Evolutionary conservation across 2,888 invertebrate genomes (phyloP).

Genomic region (Laspeyria flexula): DNA sequence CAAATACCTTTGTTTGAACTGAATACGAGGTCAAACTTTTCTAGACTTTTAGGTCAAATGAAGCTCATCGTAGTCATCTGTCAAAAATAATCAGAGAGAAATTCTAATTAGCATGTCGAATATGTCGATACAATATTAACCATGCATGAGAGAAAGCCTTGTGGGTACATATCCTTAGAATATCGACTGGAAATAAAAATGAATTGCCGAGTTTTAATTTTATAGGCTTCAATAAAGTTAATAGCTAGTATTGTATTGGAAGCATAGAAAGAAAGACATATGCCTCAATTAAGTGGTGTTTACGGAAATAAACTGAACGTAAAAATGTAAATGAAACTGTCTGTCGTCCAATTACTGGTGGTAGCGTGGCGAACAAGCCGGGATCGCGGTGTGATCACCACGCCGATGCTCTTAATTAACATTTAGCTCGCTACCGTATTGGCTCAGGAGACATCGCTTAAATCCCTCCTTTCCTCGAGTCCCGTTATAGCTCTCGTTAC

Average conservation of each 20-base stretch:
- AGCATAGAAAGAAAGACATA: conserved; percentile 39
- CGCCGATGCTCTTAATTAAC: conserved; percentile 79
- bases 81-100: conserved; percentile 61
- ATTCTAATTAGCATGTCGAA: conserved; percentile 69
- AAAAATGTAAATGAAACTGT: conserved; percentile 68
- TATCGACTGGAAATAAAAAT: conserved; percentile 36
- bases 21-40: conserved; percentile 46
- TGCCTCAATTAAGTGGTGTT: conserved; percentile 57
- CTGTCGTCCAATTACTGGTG: conserved; percentile 67
- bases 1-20: conserved; percentile 41
- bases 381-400: conserved; percentile 70
- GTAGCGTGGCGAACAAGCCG: conserved; percentile 46
- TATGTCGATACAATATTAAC: conserved; percentile 52
- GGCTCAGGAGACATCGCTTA: conserved; percentile 55
- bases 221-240: conserved; percentile 48
- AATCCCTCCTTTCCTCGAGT: conserved; percentile 58
- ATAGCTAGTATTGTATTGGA: conserved; percentile 38
- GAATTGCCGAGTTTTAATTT: conserved; percentile 47
- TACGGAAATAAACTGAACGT: conserved; percentile 51
- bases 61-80: conserved; percentile 57
- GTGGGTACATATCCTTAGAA: conserved; percentile 37
- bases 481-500: conserved; percentile 76
- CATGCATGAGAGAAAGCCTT: conserved; percentile 63
- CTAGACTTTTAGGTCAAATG: conserved; percentile 64
- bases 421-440: conserved; percentile 77